Evolutionary conservation across 2,888 invertebrate species (phyloP).

Genomic region (Leucoma salicis): DNA sequence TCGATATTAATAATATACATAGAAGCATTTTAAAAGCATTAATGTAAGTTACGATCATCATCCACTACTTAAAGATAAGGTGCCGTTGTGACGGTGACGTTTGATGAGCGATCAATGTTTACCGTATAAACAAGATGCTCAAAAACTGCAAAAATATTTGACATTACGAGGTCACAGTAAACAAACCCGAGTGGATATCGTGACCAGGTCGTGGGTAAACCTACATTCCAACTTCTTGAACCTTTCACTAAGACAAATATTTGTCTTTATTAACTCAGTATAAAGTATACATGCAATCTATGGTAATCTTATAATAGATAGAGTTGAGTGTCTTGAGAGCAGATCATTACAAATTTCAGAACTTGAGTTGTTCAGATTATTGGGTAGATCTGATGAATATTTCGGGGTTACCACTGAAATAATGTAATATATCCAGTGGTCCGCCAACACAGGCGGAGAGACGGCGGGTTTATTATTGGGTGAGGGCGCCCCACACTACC

Average conservation of each 20-base stretch:
- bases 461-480: too few relatives aligned
- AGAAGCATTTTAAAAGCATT: too few relatives aligned
- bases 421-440: too few relatives aligned
- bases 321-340: too few relatives aligned
- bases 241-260: slow-evolving; percentile 6
- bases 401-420: too few relatives aligned
- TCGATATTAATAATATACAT: too few relatives aligned
- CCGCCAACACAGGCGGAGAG: too few relatives aligned
- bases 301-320: not conserved
- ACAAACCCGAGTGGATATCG: slow-evolving; percentile 1
- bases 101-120: not conserved
- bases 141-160: slow-evolving; percentile 1
- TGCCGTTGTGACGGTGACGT: not conserved
- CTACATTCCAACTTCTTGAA: slow-evolving; percentile 1
- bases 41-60: too few relatives aligned
- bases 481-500: too few relatives aligned
- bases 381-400: too few relatives aligned
- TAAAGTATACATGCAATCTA: not conserved
- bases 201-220: slow-evolving; percentile 2
- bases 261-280: not conserved
- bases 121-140: slow-evolving; percentile 1
- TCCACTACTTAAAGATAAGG: not conserved
- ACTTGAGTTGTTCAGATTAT: too few relatives aligned
- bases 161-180: slow-evolving; percentile 3
- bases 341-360: too few relatives aligned